phyloP scores from a whole-genome alignment of 2,888 invertebrate genomes.

The Gerosis bhagava region DNA sequence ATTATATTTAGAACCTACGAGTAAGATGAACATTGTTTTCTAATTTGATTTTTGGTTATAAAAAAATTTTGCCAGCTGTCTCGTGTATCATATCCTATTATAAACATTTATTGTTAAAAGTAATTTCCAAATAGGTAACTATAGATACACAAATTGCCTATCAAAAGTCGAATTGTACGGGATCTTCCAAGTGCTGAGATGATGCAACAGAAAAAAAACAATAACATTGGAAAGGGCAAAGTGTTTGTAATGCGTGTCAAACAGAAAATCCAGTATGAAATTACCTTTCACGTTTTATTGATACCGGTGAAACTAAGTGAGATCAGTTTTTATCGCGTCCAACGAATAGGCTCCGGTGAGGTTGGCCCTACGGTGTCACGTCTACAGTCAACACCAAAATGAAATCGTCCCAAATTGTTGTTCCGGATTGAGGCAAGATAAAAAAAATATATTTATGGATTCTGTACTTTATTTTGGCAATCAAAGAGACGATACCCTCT shows the following conservation, averaged over 20 bases:
- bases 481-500: slow-evolving; percentile 20
- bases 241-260: slow-evolving; percentile 67
- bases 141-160: slow-evolving; percentile 6
- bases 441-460: slow-evolving; percentile 36
- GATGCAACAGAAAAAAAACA: slow-evolving; percentile 46
- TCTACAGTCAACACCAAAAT: slow-evolving; percentile 54
- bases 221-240: slow-evolving; percentile 71
- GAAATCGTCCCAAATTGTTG: slow-evolving; percentile 45
- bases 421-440: slow-evolving; percentile 33
- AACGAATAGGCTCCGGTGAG: slow-evolving; percentile 30
- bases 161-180: slow-evolving; percentile 7
- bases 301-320: slow-evolving; percentile 69
- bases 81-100: not conserved
- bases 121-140: no score
- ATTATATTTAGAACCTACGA: slow-evolving; percentile 4
- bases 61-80: not conserved
- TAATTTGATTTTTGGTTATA: slow-evolving; percentile 6
- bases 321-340: slow-evolving; percentile 64
- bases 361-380: slow-evolving; percentile 46
- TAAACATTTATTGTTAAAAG: no score
- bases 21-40: slow-evolving; percentile 17
- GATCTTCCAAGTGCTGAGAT: slow-evolving; percentile 12
- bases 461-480: slow-evolving; percentile 28
- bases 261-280: slow-evolving; percentile 77
- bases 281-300: slow-evolving; percentile 76